Evolutionary conservation across 1,140 invertebrate genomes (phyloP), one percentile per base, ranked within the genome.

Genomic region (Platorchestia sp.): DNA sequence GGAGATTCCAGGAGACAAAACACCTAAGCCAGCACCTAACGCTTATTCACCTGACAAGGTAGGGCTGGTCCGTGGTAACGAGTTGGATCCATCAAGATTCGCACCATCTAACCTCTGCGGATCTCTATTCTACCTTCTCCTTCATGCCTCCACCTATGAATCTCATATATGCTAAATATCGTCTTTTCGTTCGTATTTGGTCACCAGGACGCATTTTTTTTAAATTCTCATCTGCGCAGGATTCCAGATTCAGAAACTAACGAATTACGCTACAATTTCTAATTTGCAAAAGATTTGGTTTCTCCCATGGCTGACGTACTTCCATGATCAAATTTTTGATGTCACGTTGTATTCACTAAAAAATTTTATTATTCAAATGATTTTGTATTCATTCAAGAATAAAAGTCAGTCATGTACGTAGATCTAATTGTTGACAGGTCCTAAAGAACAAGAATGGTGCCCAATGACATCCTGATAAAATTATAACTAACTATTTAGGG

Each of bases 31-130:
- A 45, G 95, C 95, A 47, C 96, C 95, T 43, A 96, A 96, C 86
- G 96, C 96, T 45, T 96, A 96, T 51, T 95, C 86, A 40, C 96
- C 96, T 44, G 96, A 96, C 42, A 96, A 95, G 75, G 89, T 95
- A 53, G 90, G 95, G 86, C 5, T 89, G 87, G 43, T 89, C 59
- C 59, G 59, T 75, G 59, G 59, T 75, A 36, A 1, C 59, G 27
- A 75, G 59, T 10, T 75, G 59, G 59, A 51, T 51, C 27, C 59
- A 10, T 75, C 59, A 10, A 75, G 59, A 75, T 75, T 36, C 59
- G 59, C 27, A 75, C 14, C 59, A 10, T 75, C 10, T 75, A 22
- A 75, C 36, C 59, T 75, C 27, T 36, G 59, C 59, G 59, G 10
- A 75, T 75, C 59, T 75, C 27, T 19, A 22, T 10, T 75, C 36